Percentiles rank a stretch among this genome's conserved stretches.
phyloP scores from a whole-genome alignment of 2,797 vertebrate genomes.

The Eidolon dupreanum region DNA sequence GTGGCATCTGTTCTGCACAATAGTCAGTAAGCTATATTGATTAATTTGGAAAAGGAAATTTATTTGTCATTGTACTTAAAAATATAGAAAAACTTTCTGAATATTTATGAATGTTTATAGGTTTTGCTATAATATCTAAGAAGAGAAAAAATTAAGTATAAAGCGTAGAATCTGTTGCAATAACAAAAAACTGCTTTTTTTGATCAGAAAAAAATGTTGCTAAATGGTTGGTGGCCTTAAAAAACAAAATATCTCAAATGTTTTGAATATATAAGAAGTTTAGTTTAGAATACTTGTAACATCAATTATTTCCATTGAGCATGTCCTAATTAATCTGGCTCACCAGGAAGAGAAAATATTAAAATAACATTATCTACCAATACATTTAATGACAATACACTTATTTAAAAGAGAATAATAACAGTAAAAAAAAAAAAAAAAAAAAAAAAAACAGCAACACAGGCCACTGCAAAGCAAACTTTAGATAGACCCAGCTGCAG shows the following conservation, averaged over 20 bases:
- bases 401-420: neutral
- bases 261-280: neutral
- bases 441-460: neutral
- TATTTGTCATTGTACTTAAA: neutral
- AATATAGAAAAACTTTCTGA: neutral
- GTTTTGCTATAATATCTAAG: neutral
- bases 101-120: constrained; percentile 12
- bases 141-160: neutral
- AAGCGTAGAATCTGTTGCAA: neutral
- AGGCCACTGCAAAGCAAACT: constrained; percentile 6
- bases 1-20: neutral
- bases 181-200: neutral
- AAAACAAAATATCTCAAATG: neutral
- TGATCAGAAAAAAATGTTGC: neutral
- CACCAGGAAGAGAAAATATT: neutral
- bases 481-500: constrained; percentile 38
- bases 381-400: neutral
- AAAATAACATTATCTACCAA: constrained; percentile 5
- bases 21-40: neutral
- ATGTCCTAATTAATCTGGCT: neutral
- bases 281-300: neutral
- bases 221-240: neutral
- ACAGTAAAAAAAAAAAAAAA: neutral
- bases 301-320: neutral
- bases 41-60: neutral